Conservation (phyloP, 92 coral and sea anemone species). For the Epizoanthus scotinus region DNA sequence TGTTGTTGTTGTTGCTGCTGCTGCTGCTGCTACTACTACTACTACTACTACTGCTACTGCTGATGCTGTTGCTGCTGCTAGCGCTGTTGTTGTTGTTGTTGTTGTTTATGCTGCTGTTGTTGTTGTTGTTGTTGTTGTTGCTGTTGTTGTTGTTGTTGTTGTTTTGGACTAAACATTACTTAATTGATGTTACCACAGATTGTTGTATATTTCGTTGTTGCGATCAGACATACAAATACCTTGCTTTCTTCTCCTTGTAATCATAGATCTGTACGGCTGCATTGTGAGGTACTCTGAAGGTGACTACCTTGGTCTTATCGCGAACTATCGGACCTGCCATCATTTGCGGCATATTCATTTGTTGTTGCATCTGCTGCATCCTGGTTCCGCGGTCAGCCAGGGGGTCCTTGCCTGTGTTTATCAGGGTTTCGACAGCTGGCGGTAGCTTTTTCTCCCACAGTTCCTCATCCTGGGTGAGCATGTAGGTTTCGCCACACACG, state of each 20-base stretch:
- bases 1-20: too few relatives aligned
- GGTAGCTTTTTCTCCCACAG: conserved; percentile 94
- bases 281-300: conserved; percentile 97
- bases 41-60: too few relatives aligned
- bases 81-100: too few relatives aligned
- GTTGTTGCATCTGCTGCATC: conserved; percentile 40
- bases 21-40: too few relatives aligned
- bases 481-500: conserved; percentile 98
- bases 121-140: too few relatives aligned
- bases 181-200: too few relatives aligned
- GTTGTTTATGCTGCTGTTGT: too few relatives aligned
- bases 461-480: conserved; percentile 99
- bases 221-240: conserved; percentile 64
- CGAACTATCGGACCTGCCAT: conserved; percentile 45
- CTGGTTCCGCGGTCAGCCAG: conserved; percentile 96
- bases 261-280: conserved; percentile 99
- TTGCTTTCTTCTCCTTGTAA: conserved; percentile 97
- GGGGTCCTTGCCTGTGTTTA: conserved; percentile 92
- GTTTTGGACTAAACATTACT: too few relatives aligned
- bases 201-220: too few relatives aligned
- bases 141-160: too few relatives aligned
- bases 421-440: conserved; percentile 90
- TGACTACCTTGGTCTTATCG: conserved; percentile 89
- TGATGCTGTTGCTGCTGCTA: too few relatives aligned
- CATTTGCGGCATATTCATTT: neutral